phyloP scores from a whole-genome alignment of 2,888 invertebrate species.

The Apodemia zela region DNA sequence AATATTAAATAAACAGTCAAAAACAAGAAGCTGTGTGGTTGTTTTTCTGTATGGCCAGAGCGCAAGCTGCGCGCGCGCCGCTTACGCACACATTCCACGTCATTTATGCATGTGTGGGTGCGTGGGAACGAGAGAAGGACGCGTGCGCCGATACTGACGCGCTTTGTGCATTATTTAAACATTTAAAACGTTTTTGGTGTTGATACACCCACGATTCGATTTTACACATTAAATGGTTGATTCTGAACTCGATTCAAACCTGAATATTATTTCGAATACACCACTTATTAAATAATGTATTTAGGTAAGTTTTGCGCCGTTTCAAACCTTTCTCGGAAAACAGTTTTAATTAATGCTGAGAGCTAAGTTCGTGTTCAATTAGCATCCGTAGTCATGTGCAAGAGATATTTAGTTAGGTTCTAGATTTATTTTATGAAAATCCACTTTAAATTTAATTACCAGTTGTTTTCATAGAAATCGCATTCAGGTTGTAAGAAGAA shows the following conservation, averaged over 20 bases:
- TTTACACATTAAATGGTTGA: neutral
- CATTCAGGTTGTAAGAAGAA: too few relatives aligned
- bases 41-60: conserved; percentile 33
- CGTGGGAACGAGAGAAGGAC: conserved; percentile 73
- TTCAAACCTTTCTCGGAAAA: too few relatives aligned
- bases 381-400: too few relatives aligned
- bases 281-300: neutral
- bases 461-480: too few relatives aligned
- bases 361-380: too few relatives aligned
- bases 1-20: neutral
- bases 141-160: conserved; percentile 72
- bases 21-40: conserved; percentile 34
- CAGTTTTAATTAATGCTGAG: too few relatives aligned
- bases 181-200: conserved; percentile 35
- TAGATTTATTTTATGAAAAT: too few relatives aligned
- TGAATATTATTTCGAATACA: neutral
- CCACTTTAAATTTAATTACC: too few relatives aligned
- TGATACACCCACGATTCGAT: conserved; percentile 29
- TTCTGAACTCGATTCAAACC: neutral
- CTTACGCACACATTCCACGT: conserved; percentile 47
- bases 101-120: conserved; percentile 50
- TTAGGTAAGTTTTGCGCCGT: too few relatives aligned
- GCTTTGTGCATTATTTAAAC: conserved; percentile 64
- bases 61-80: conserved; percentile 60
- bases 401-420: too few relatives aligned